These are phyloP conservation scores for Lepidotrigona ventralis DNA, from an alignment of 1,140 invertebrate genomes.

Conservation along the genomic window DNA sequence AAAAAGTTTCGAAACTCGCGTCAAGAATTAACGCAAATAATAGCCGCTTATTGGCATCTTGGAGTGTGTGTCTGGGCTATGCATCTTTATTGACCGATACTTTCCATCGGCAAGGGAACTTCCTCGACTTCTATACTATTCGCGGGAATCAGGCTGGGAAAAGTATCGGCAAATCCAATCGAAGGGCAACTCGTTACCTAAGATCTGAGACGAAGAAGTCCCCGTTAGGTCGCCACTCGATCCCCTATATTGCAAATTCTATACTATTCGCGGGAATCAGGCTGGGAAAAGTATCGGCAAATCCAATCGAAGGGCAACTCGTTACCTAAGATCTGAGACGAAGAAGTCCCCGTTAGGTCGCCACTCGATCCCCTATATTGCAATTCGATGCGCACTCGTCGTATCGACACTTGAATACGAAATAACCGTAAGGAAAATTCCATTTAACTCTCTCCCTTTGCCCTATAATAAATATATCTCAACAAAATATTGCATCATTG, in stretches of 20 bases:
- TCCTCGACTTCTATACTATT: constrained; percentile 55
- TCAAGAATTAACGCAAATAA: constrained; percentile 67
- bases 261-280: no score
- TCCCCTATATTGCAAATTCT: constrained; percentile 56
- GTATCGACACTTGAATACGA: constrained; percentile 49
- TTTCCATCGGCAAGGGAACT: constrained; percentile 52
- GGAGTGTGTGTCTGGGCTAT: constrained; percentile 50
- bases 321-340: constrained; percentile 56
- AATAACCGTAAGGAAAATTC: constrained; percentile 18
- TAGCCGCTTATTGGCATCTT: constrained; percentile 64
- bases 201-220: constrained; percentile 47
- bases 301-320: constrained; percentile 63
- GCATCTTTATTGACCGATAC: constrained; percentile 65
- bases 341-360: constrained; percentile 37
- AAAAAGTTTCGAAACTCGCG: constrained; percentile 45
- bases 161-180: constrained; percentile 66
- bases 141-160: constrained; percentile 47
- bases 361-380: constrained; percentile 55
- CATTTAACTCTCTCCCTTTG: background rate
- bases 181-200: constrained; percentile 60
- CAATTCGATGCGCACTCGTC: constrained; percentile 43
- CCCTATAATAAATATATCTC: constrained; percentile 1
- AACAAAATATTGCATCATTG: no score
- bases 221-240: constrained; percentile 42
- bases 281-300: constrained; percentile 61